A percentile compares a stretch with the other conserved stretches of the same genome.
These are phyloP conservation scores for Ciona savignyi DNA, from an alignment of 23 tunicate genomes.

Conservation along the genomic window DNA sequence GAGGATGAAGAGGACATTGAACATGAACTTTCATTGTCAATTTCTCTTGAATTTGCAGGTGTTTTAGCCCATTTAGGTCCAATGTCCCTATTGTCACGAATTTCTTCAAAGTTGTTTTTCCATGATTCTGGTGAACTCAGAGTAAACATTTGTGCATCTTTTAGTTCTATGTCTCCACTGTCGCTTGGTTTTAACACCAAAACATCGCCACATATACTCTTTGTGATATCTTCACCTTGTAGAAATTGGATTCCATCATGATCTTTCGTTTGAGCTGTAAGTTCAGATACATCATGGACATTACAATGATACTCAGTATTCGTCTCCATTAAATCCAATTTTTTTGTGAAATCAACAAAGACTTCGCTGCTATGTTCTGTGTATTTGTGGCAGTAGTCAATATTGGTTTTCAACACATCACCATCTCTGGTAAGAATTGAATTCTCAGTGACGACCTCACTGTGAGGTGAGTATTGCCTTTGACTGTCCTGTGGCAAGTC, in stretches of 20 bases:
- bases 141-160: constrained; percentile 3
- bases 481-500: no score
- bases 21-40: neutral
- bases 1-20: neutral
- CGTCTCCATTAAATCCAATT: neutral
- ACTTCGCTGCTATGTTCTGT: neutral
- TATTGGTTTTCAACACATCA: no score
- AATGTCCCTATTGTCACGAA: neutral
- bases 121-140: neutral
- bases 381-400: no score
- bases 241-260: no score
- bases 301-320: neutral
- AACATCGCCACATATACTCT: neutral
- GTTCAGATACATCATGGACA: constrained; percentile 1
- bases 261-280: no score
- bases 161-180: neutral
- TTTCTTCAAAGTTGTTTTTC: neutral
- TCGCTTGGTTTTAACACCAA: constrained; percentile 10
- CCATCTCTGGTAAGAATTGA: no score
- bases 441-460: no score
- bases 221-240: no score
- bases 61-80: neutral
- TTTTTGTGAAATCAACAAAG: neutral
- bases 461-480: no score
- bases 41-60: neutral